Evolutionary conservation across 2,797 vertebrate species (phyloP).

Genomic region (Eulemur mongoz): DNA sequence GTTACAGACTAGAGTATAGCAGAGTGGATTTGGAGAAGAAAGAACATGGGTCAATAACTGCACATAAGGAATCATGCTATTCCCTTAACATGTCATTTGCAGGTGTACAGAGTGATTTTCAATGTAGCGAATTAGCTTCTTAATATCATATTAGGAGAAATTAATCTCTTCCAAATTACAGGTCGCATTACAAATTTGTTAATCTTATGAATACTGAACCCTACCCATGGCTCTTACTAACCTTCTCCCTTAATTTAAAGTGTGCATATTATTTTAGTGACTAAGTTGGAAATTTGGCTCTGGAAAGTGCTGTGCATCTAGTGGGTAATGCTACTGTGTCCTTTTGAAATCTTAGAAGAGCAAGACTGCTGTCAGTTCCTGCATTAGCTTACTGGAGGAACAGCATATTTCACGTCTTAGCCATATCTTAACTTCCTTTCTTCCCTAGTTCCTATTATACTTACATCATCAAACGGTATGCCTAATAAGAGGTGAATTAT

Average conservation of each 20-base stretch:
- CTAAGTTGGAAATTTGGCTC: not conserved
- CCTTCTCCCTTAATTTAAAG: not conserved
- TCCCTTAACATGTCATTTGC: not conserved
- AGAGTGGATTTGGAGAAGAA: not conserved
- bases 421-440: not conserved
- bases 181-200: not conserved
- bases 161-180: not conserved
- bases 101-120: not conserved
- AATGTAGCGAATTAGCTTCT: not conserved
- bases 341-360: not conserved
- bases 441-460: not conserved
- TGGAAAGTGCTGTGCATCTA: not conserved
- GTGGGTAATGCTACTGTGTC: not conserved
- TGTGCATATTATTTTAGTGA: not conserved
- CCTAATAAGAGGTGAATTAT: not conserved
- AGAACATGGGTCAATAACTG: not conserved
- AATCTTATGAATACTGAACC: not conserved
- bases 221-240: not conserved
- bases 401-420: not conserved
- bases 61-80: not conserved
- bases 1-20: not conserved
- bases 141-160: not conserved
- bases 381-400: not conserved
- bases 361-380: not conserved
- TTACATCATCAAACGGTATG: not conserved